Conservation (phyloP, 2,797 vertebrate genomes). For the Malurus leucopterus region DNA sequence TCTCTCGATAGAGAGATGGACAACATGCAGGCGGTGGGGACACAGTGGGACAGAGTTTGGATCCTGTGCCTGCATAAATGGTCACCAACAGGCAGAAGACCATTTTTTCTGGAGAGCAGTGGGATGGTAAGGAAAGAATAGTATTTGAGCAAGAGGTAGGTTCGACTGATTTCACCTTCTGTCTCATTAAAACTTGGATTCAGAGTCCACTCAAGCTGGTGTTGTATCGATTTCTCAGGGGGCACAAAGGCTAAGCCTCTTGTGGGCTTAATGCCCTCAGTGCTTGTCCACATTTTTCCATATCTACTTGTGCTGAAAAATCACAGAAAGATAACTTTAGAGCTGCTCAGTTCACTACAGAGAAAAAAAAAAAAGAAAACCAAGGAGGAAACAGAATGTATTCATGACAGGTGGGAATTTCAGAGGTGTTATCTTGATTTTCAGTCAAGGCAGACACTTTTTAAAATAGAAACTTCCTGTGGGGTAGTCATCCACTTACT, state of each 20-base stretch:
- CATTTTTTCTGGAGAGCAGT: slow-evolving; percentile 23
- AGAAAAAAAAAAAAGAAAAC: background rate
- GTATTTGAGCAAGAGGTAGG: slow-evolving; percentile 48
- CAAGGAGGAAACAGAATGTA: background rate
- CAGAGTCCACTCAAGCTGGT: background rate
- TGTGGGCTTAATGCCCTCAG: background rate
- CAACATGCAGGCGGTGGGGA: slow-evolving; percentile 8
- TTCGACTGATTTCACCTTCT: slow-evolving; percentile 13
- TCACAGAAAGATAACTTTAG: background rate
- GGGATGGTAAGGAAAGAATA: slow-evolving; percentile 9
- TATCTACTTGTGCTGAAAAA: slow-evolving; percentile 1
- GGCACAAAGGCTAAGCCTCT: background rate
- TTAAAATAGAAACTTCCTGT: background rate
- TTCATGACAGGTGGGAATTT: background rate
- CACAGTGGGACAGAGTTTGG: slow-evolving; percentile 1
- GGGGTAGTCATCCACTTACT: background rate
- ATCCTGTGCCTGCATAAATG: slow-evolving; percentile 2
- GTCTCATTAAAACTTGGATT: background rate
- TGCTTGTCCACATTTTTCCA: background rate
- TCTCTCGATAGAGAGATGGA: slow-evolving; percentile 16
- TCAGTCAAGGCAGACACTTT: background rate
- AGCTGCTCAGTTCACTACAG: background rate
- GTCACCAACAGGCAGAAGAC: slow-evolving; percentile 12
- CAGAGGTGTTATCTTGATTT: background rate
- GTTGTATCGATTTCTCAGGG: background rate